These are phyloP conservation scores for Meliscaeva auricollis DNA, from an alignment of 2,888 invertebrate species.

Conservation along the genomic window DNA sequence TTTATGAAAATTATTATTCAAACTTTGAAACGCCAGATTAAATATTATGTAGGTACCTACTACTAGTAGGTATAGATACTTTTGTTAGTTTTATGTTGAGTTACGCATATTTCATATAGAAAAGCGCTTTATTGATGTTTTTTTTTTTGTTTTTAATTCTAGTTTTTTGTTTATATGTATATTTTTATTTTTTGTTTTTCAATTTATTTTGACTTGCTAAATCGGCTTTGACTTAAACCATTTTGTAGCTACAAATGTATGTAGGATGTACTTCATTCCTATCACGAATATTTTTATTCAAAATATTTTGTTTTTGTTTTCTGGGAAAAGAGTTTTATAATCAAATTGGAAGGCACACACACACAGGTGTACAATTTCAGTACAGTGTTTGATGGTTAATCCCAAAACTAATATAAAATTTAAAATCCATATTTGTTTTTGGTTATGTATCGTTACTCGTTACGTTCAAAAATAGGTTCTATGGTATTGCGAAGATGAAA, in stretches of 20 bases:
- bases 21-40: constrained; percentile 38
- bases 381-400: not conserved
- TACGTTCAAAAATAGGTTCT: constrained; percentile 1
- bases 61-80: not conserved
- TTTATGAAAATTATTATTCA: constrained; percentile 54
- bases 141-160: not conserved
- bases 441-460: not conserved
- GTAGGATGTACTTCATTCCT: constrained; percentile 8
- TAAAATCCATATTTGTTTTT: constrained; percentile 32
- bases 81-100: constrained; percentile 42
- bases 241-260: not conserved
- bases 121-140: constrained; percentile 28
- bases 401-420: constrained; percentile 24
- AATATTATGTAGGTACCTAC: not conserved
- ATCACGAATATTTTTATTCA: constrained; percentile 26
- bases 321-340: not conserved
- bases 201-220: constrained; percentile 31
- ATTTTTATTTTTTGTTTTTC: not conserved
- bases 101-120: constrained; percentile 39
- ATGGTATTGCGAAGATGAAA: constrained; percentile 17
- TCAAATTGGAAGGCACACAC: constrained; percentile 1
- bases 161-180: constrained; percentile 14
- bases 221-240: constrained; percentile 42
- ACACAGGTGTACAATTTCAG: not conserved
- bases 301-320: constrained; percentile 3